These are phyloP conservation scores for Falco naumanni DNA, from an alignment of 2,797 vertebrate species.

Conservation along the genomic window DNA sequence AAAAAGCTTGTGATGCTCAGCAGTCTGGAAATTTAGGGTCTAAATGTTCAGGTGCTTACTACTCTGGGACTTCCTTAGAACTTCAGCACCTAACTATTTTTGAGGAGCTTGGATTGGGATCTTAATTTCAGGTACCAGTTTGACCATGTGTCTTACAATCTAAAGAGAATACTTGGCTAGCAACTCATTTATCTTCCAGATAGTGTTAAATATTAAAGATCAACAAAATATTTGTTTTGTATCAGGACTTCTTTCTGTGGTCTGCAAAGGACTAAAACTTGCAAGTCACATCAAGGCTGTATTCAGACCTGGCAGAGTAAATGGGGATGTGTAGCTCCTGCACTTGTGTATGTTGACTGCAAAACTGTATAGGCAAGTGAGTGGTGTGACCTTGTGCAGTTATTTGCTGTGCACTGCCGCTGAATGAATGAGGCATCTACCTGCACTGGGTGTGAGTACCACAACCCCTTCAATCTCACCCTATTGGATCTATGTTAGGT, in stretches of 20 bases:
- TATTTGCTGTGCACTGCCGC: not conserved
- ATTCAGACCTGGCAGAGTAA: not conserved
- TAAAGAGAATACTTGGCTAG: not conserved
- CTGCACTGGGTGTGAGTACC: fast-evolving
- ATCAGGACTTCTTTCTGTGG: not conserved
- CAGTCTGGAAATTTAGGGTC: not conserved
- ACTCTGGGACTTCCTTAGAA: not conserved
- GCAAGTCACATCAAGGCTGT: not conserved
- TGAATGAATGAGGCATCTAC: not conserved
- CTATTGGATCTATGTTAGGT: not conserved
- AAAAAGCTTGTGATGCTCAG: not conserved
- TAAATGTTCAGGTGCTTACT: not conserved
- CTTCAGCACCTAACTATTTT: not conserved
- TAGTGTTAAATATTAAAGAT: not conserved
- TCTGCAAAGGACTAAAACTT: not conserved
- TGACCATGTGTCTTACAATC: not conserved
- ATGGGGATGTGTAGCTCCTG: not conserved
- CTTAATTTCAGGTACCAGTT: not conserved
- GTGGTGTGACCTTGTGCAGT: fast-evolving
- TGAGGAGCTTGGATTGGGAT: not conserved
- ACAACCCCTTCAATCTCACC: not conserved
- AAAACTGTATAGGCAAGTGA: not conserved
- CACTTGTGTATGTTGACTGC: not conserved
- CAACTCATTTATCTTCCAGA: not conserved
- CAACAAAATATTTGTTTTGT: not conserved